Evolutionary conservation across 37 sponge, comb jelly and placozoan species (phyloP).

Genomic region (Axinella damicornis): DNA sequence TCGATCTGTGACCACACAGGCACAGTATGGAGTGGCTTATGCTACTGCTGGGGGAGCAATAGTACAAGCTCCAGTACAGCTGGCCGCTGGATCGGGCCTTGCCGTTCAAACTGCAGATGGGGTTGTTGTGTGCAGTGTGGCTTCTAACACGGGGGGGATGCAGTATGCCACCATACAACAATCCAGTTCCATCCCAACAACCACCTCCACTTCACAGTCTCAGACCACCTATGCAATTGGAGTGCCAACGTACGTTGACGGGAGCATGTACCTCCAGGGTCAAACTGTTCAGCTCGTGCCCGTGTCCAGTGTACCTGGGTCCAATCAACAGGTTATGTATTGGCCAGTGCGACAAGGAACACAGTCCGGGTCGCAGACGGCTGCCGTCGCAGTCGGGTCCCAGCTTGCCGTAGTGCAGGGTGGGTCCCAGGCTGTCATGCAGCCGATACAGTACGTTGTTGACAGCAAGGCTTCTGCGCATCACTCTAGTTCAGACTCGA

Average conservation of each 20-base stretch:
- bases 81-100: conserved; percentile 2
- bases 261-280: not conserved
- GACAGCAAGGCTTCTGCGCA: not conserved
- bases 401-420: conserved; percentile 18
- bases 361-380: not conserved
- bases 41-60: not conserved
- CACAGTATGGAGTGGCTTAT: not conserved
- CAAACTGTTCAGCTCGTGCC: conserved; percentile 33
- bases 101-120: conserved; percentile 43
- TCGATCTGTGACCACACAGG: not conserved
- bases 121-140: conserved; percentile 24
- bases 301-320: not conserved
- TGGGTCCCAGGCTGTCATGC: not conserved
- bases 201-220: not conserved
- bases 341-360: conserved; percentile 27
- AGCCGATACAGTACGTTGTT: conserved; percentile 1
- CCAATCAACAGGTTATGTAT: conserved; percentile 35
- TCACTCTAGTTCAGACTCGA: too few relatives aligned
- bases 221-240: not conserved
- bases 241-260: conserved; percentile 32
- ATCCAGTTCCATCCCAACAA: not conserved
- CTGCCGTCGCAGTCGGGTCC: not conserved
- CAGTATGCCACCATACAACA: too few relatives aligned
- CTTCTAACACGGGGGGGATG: too few relatives aligned
- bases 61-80: not conserved